These are phyloP conservation scores for Microcebus jonahi DNA, from an alignment of 2,113 vertebrate genomes.

Conservation along the genomic window DNA sequence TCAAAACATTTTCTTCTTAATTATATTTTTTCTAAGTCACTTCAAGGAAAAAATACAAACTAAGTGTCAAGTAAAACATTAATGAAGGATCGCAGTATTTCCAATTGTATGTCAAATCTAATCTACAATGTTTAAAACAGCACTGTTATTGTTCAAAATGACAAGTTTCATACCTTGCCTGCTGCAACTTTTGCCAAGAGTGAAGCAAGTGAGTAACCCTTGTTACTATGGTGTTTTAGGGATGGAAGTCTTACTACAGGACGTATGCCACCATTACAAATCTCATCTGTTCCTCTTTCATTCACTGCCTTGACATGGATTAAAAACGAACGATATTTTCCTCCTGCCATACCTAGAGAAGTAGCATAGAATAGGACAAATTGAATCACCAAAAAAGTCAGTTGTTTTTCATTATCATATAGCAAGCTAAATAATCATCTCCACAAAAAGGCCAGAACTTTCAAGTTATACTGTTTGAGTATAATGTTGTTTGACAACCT, in stretches of 20 bases:
- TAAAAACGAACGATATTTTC: conserved; percentile 99
- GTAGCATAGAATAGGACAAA: background rate
- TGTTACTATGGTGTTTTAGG: conserved; percentile 92
- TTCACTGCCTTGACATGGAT: conserved; percentile 97
- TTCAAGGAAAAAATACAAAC: conserved; percentile 3
- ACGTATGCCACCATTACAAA: conserved; percentile 88
- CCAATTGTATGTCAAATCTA: background rate
- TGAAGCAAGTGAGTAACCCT: conserved; percentile 95
- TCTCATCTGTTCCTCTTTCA: conserved; percentile 93
- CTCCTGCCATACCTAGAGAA: conserved; percentile 95
- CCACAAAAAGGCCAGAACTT: background rate
- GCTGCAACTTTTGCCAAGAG: conserved; percentile 96
- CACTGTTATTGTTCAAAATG: background rate
- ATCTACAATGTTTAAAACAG: background rate
- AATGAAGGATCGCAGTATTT: background rate
- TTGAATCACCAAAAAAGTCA: conserved; percentile 1
- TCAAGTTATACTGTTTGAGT: background rate
- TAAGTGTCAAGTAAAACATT: background rate
- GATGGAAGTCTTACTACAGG: conserved; percentile 95
- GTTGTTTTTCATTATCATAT: background rate
- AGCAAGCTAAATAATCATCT: conserved; percentile 36
- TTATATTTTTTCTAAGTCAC: background rate
- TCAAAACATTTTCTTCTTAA: conserved; percentile 21
- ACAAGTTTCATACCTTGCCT: conserved; percentile 91
- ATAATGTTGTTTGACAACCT: background rate